Evolutionary conservation across 2,888 invertebrate genomes (phyloP).

Genomic region (Patella depressa): DNA sequence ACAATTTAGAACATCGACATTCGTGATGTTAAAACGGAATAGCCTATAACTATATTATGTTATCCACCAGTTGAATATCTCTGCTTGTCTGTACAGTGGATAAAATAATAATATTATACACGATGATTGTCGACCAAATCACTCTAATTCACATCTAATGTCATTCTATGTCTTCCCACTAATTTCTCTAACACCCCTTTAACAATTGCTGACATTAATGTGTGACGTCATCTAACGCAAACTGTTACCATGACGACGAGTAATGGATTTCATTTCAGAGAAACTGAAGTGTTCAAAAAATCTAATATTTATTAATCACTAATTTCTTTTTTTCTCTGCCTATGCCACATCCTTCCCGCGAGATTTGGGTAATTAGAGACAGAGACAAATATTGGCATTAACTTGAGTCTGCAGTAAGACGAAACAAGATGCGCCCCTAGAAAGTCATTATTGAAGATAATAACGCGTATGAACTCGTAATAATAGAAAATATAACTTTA

Average conservation of each 20-base stretch:
- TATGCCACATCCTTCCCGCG: conserved; percentile 5
- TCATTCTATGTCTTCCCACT: conserved; percentile 10
- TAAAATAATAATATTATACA: conserved; percentile 10
- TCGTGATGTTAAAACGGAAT: too few species aligned
- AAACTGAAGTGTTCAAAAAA: conserved; percentile 13
- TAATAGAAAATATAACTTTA: conserved; percentile 32
- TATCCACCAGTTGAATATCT: too few species aligned
- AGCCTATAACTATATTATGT: too few species aligned
- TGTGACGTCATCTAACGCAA: conserved; percentile 10
- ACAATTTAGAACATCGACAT: too few species aligned
- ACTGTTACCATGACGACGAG: conserved; percentile 5
- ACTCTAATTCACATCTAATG: conserved; percentile 8
- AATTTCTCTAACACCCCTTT: conserved; percentile 13
- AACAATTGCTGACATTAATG: conserved; percentile 13
- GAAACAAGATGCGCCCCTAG: conserved; percentile 10
- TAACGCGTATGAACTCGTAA: conserved; percentile 29
- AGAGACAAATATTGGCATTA: conserved; percentile 13
- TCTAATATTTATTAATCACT: conserved; percentile 13
- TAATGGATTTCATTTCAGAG: conserved; percentile 10
- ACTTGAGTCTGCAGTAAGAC: conserved; percentile 10
- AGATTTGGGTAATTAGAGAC: conserved; percentile 13
- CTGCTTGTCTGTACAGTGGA: neutral
- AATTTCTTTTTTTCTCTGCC: conserved; percentile 8
- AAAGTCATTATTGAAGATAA: conserved; percentile 35
- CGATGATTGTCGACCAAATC: conserved; percentile 9